phyloP scores from a whole-genome alignment of 2,113 vertebrate species.

The Lamprotornis superbus region DNA sequence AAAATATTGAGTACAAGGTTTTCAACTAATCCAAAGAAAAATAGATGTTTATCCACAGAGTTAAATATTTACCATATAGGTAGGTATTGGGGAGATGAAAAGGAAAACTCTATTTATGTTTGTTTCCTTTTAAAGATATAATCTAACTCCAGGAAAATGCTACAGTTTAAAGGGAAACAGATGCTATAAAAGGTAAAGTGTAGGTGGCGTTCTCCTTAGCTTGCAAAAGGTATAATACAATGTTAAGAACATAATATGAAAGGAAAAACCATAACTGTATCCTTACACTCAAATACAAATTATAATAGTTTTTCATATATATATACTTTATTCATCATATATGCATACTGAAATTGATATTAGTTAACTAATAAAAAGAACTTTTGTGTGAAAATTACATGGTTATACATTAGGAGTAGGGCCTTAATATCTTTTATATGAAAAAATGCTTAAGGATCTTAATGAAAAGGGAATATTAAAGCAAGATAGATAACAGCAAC shows the following conservation, averaged over 20 bases:
- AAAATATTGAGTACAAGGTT: not conserved
- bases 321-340: too few relatives aligned
- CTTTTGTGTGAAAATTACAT: not conserved
- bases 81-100: not conserved
- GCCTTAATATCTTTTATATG: not conserved
- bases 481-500: not conserved
- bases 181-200: not conserved
- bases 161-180: not conserved
- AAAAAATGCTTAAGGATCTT: not conserved
- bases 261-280: not conserved
- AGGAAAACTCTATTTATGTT: not conserved
- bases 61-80: not conserved
- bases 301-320: rapidly evolving
- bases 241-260: not conserved
- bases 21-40: not conserved
- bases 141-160: not conserved
- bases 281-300: not conserved
- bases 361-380: not conserved
- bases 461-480: not conserved
- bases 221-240: not conserved
- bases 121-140: not conserved
- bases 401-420: not conserved
- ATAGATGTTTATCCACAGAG: not conserved
- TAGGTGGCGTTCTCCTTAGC: not conserved
- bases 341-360: not conserved